Evolutionary conservation across 2,113 vertebrate genomes (phyloP).

Genomic region (Hemichromis elongatus): DNA sequence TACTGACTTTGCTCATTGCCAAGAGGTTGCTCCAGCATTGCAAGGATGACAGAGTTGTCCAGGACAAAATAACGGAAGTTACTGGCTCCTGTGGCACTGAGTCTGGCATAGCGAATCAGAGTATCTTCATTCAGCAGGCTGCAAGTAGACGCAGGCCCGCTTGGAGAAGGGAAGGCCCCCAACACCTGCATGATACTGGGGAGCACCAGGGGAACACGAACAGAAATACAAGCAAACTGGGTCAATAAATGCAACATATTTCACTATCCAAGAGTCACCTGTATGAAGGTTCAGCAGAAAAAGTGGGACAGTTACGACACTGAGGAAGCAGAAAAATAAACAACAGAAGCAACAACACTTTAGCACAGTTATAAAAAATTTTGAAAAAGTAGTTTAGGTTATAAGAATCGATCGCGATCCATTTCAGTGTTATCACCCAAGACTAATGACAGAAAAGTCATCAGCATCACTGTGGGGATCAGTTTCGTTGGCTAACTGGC

Average conservation of each 20-base stretch:
- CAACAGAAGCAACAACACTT: neutral
- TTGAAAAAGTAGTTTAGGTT: too few species aligned
- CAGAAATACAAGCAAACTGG: neutral
- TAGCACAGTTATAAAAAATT: neutral
- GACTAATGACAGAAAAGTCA: neutral
- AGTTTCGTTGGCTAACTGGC: neutral
- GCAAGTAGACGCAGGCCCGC: slow-evolving; percentile 92
- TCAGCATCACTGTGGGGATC: neutral
- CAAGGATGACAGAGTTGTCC: slow-evolving; percentile 93
- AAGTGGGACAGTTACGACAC: neutral
- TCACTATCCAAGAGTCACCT: neutral
- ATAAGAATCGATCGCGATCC: neutral
- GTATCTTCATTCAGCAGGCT: slow-evolving; percentile 95
- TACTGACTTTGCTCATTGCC: slow-evolving; percentile 94
- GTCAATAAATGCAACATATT: neutral
- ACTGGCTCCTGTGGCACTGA: slow-evolving; percentile 85
- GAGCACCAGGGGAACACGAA: slow-evolving; percentile 6
- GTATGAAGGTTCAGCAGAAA: neutral
- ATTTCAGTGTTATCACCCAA: neutral
- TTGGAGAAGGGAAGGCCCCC: slow-evolving; percentile 92
- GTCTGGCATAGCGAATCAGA: slow-evolving; percentile 86
- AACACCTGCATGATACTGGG: slow-evolving; percentile 94
- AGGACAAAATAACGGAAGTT: slow-evolving; percentile 95
- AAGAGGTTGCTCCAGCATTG: slow-evolving; percentile 95
- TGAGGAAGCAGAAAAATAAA: neutral